Evolutionary conservation across 2,888 invertebrate species (phyloP).

Genomic region (Melolontha melolontha): DNA sequence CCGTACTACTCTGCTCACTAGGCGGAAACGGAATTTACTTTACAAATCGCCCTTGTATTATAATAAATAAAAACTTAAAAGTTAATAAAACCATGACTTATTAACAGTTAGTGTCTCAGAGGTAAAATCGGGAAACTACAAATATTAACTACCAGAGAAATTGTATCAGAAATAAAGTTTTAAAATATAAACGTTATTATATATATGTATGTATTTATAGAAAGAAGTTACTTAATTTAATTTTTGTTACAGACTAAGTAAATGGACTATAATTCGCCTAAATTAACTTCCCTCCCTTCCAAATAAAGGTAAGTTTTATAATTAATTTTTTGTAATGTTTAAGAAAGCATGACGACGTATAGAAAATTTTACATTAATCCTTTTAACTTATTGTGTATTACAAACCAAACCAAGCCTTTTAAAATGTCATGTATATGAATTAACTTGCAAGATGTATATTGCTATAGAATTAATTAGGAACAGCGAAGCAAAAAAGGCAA

Average conservation of each 20-base stretch:
- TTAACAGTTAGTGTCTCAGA: no score
- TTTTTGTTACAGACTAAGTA: constrained; percentile 63
- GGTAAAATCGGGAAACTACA: no score
- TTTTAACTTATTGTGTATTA: constrained; percentile 4
- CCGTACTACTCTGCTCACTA: no score
- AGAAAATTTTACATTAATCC: constrained; percentile 2
- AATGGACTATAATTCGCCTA: constrained; percentile 64
- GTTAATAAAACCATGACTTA: no score
- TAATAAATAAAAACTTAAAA: no score
- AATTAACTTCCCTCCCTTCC: constrained; percentile 60
- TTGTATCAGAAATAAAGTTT: no score
- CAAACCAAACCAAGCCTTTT: constrained; percentile 24
- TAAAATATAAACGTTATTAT: neutral
- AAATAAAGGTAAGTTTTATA: constrained; percentile 59
- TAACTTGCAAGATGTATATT: constrained; percentile 15
- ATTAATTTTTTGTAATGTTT: neutral
- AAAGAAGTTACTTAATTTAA: neutral
- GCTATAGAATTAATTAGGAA: constrained; percentile 24
- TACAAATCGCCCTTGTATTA: no score
- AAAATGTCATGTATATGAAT: constrained; percentile 12
- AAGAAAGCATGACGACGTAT: neutral
- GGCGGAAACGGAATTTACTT: no score
- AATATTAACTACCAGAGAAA: no score
- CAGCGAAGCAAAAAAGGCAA: neutral
- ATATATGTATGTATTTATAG: no score